Conservation (phyloP, 2,113 vertebrate species). For the Phainopepla nitens region DNA sequence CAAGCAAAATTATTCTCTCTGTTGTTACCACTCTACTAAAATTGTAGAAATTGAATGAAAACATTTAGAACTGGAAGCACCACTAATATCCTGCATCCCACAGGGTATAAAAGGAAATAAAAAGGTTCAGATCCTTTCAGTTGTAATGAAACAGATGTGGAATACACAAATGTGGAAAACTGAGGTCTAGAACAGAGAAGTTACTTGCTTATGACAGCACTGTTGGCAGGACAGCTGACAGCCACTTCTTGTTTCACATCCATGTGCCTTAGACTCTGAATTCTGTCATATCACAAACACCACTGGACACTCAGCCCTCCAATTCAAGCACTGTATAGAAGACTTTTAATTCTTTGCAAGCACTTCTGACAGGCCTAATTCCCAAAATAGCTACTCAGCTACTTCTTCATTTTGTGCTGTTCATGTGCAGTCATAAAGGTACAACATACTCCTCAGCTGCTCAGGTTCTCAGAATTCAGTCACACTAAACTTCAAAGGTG, state of each 20-base stretch:
- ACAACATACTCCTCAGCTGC: not conserved
- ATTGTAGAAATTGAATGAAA: not conserved
- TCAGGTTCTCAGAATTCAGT: not conserved
- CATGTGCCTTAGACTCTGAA: not conserved
- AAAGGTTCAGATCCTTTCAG: not conserved
- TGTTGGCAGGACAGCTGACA: not conserved
- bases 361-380: not conserved
- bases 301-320: not conserved
- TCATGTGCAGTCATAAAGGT: not conserved
- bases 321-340: not conserved
- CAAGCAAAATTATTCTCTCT: not conserved
- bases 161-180: not conserved
- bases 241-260: not conserved
- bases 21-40: not conserved
- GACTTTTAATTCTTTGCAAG: not conserved
- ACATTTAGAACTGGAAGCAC: not conserved
- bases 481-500: not conserved
- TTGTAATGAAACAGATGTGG: not conserved
- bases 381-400: not conserved
- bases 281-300: not conserved
- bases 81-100: not conserved
- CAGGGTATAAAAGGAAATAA: not conserved
- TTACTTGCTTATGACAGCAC: not conserved
- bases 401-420: not conserved
- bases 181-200: not conserved